Evolutionary conservation across 2,888 invertebrate genomes (phyloP).

Genomic region (Lycophotia porphyrea): DNA sequence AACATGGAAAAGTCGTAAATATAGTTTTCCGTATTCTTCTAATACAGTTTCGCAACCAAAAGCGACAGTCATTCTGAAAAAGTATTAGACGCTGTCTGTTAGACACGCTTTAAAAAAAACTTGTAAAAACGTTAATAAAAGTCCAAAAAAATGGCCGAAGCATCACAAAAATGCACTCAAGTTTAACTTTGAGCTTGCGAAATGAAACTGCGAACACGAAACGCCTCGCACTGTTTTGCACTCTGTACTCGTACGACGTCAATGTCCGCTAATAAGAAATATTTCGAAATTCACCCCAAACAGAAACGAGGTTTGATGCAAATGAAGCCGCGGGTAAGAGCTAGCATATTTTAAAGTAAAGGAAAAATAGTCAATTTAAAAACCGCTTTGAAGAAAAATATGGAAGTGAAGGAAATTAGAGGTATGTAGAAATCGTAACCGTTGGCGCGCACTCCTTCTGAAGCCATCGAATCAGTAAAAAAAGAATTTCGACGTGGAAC

Average conservation of each 20-base stretch:
- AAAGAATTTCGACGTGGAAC: slow-evolving; percentile 1
- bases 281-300: neutral
- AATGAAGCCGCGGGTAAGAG: neutral
- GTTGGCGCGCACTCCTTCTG: neutral
- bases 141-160: neutral
- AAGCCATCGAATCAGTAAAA: neutral
- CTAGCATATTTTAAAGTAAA: neutral
- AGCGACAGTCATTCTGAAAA: neutral
- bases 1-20: no score
- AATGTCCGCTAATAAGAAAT: slow-evolving; percentile 3
- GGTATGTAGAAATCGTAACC: slow-evolving; percentile 26
- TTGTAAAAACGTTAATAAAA: neutral
- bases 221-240: slow-evolving; percentile 13
- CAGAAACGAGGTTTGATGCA: neutral
- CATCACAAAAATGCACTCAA: neutral
- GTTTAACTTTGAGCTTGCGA: neutral
- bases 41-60: neutral
- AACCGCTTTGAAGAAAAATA: slow-evolving; percentile 23
- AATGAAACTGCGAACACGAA: slow-evolving; percentile 13
- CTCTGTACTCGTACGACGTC: neutral
- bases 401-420: slow-evolving; percentile 30
- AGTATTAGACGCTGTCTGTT: neutral
- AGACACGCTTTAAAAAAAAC: neutral
- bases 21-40: neutral
- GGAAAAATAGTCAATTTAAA: slow-evolving; percentile 30